Base-by-base conservation (phyloP, 2,113 vertebrate genomes). In the Calonectris borealis region DNA sequence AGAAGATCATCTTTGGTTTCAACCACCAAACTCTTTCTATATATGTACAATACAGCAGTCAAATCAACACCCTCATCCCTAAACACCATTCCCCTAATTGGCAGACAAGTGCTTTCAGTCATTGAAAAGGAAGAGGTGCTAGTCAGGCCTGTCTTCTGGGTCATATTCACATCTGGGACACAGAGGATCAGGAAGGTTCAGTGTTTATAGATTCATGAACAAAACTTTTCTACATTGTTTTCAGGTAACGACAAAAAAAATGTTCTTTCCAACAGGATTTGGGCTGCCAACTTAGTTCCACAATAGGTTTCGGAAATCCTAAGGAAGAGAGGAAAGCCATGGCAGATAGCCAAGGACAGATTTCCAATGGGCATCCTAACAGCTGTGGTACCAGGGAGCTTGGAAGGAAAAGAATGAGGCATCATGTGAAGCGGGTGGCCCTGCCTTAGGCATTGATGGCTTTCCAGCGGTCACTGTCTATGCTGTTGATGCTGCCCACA, bases 391-490 rank as follows among this genome's bases (percentile, higher is more conserved):
- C 52, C 77, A 65, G 62, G 44, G 49, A 76, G 64, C 66, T 51
- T 66, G 72, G 64, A 92, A 93, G 76, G 84, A 91, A 80, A 95
- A 34, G 61, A 87, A 31, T 0, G 64, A 95, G 90, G 72, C 58
- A 44, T 46, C 20, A 3, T 3, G 36, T 83, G 64, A 27, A 44
- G 62, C 2, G 1, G 27, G 81, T 21, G 10, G 60, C 52, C 44
- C 58, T 84, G 91, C 71, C 65, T 99, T 94, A 99, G 85, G 97
- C 97, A 4, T 99, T 99, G 96, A 99, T 97, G 36, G 98, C 98
- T 97, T 98, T 99, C 99, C 99, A 99, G 95, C 98, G 99, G 92
- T 99, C 99, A 10, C 99, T 99, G 98, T 99, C 99, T 4, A 98
- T 95, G 94, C 99, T 99, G 98, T 99, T 99, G 95, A 99, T 98